Evolutionary conservation across 2,113 vertebrate species (phyloP), one percentile per base, ranked within the genome.

Genomic region (Channa maculata): DNA sequence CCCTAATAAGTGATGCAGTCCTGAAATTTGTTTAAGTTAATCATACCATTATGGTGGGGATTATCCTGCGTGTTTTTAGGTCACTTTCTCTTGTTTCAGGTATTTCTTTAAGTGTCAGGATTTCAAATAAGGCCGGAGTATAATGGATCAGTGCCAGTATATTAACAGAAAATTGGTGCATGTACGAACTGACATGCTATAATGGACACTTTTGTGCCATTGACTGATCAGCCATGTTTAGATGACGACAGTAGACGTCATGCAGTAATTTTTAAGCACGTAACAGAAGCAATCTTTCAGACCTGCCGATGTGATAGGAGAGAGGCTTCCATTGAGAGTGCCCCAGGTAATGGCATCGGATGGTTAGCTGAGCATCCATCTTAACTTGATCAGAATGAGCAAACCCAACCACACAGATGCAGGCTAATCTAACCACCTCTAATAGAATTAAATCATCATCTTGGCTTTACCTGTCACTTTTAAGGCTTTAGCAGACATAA

Each of bases 321-420:
- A 72, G 12, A 66, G 39, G 37, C 62, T 77, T 79, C 62, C 63
- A 75, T 54, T 13, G 50, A 14, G 49, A 75, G 49, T 70, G 65
- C 53, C 45, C 61, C 62, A 61, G 79, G 67, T 88, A 87, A 89
- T 89, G 66, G 61, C 49, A 63, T 14, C 15, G 78, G 69, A 86
- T 77, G 65, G 77, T 50, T 51, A 57, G 10, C 61, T 66, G 53
- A 83, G 69, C 33, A 49, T 67, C 64, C 34, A 10, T 64, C 59
- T 73, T 83, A 87, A 83, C 84, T 87, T 91, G 87, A 83, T 74
- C 73, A 71, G 57, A 44, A 55, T 66, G 53, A 69, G 36, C 4
- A 61, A 77, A 82, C 39, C 24, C 64, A 43, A 33, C 67, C 73
- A 70, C 81, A 55, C 77, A 48, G 64, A 88, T 50, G 78, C 74